Evolutionary conservation across 2,888 invertebrate species (phyloP), one percentile per base, ranked within the genome.

Genomic region (Tachina grossa): DNA sequence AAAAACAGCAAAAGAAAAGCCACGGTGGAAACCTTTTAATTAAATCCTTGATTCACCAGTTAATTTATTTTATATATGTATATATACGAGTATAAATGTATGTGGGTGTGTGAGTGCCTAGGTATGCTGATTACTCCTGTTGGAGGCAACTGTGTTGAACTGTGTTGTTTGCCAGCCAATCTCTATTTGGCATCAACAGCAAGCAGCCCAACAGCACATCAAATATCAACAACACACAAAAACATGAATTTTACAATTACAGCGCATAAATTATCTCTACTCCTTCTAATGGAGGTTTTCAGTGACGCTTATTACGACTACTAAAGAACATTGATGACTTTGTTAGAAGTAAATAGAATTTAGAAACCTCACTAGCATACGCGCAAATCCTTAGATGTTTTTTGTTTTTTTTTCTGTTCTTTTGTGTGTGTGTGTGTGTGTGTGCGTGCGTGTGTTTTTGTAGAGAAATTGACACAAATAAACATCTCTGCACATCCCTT

Each of bases 41-140:
- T 85, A 76, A 85, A 85, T 83, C 76, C 79, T 61, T 81, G 53
- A 83, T 76, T 79, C 71, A 83, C 61, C 61, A 76, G 83, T 79
- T 83, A 79, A 85, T 83, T 85, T 85, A 85, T 85, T 80, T 83
- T 49, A n/a, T 45, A 63, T 69, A 41, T 77, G 63, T 74, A 41
- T 77, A 61, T 57, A 3, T 49, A 3, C 2, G 4, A 1, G 1
- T 22, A 22, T 2, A 2, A 22, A 49, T 53, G 19, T 74, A 22
- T 68, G 16, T 65, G 55, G 51, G 14, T 72, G 59, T 16, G 22
- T 65, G 31, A 53, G 39, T 16, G 1, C 13, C 51, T 55, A 31
- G 4, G 31, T 31, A 4, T 31, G 31, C 31, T 31, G 31, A 4
- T 31, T 31, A 3, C 31, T 31, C 2, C 31, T 31, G 55, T 59